A percentile compares a stretch with the other conserved stretches of the same genome.
Evolutionary conservation across 2,113 vertebrate genomes (phyloP).

Genomic region (Eurypyga helias): DNA sequence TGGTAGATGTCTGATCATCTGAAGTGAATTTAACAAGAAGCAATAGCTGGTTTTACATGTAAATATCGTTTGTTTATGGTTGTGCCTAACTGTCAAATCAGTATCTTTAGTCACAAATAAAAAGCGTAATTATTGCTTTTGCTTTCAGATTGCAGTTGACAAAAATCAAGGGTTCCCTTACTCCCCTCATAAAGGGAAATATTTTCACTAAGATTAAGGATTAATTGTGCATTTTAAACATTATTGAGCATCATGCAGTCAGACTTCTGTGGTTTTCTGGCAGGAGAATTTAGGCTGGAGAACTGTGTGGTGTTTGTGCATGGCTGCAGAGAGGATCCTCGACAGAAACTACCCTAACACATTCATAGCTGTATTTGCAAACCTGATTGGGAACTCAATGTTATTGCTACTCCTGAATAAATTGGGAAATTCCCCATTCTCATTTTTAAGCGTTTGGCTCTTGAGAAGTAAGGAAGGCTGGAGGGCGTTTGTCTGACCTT

Average conservation of each 20-base stretch:
- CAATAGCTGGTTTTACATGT: not conserved
- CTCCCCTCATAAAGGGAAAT: not conserved
- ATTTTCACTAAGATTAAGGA: not conserved
- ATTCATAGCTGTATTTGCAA: not conserved
- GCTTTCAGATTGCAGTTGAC: not conserved
- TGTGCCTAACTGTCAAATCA: not conserved
- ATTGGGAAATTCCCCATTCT: not conserved
- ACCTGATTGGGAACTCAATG: not conserved
- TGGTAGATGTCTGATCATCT: not conserved
- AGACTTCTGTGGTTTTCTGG: not conserved
- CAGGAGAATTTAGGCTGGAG: not conserved
- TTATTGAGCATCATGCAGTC: not conserved
- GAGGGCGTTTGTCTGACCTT: not conserved
- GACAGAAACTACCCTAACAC: not conserved
- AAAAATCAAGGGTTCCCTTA: not conserved
- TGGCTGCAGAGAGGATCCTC: accelerated
- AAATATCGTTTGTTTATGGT: not conserved
- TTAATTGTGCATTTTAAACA: not conserved
- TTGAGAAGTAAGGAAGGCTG: not conserved
- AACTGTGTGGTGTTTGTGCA: not conserved
- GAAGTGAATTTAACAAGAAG: not conserved
- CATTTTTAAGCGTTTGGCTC: not conserved
- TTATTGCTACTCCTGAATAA: not conserved
- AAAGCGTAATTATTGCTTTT: not conserved
- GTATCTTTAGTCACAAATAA: not conserved